Base-by-base conservation (phyloP, 2,113 vertebrate genomes). In the Labeo rohita region DNA sequence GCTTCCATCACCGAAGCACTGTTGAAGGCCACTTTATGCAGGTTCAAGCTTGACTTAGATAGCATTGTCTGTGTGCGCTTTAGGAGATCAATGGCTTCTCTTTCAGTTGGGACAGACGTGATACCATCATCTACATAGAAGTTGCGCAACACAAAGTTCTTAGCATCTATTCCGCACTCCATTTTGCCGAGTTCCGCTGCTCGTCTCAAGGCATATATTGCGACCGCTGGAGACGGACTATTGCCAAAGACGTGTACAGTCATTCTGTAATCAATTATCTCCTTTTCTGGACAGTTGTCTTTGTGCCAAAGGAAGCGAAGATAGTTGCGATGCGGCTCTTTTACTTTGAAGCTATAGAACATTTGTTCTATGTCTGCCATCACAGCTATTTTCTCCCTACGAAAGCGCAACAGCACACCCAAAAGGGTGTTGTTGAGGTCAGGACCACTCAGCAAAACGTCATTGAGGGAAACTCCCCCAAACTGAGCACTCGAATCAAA, bases 361-460 rank as follows among this genome's bases (percentile, higher is more conserved):
- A 89, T 86, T n/a, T 81, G 80, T 23, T 88, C 28, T 9, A 88
- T 77, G 59, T 89, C 85, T 0, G 85, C 85, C 11, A 73, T 89
- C 1, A 90, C 8, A 0, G 83, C 87, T 28, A 86, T 36, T 4
- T 21, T 13, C 34, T 87, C 83, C 34, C 85, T 83, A 3, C 45
- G 11, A 23, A 88, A 88, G 6, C 15, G 23, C 15, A 89, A 10
- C 2, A 89, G 61, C 1, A 88, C 54, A 0, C 80, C 65, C 13
- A 86, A 11, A 2, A 89, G 81, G 0, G 66, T 75, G 7, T 50
- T 88, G n/a, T 75, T 88, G 4, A 85, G 61, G 11, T 83, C 68
- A n/a, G 81, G 81, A 0, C 82, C 61, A 0, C n/a, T 89, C 1
- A 86, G 74, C 3, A 84, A 66, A 12, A 84, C 85, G 49, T 81